These are phyloP conservation scores for Tringa solitaria DNA, from an alignment of 2,113 vertebrate species.

Conservation along the genomic window DNA sequence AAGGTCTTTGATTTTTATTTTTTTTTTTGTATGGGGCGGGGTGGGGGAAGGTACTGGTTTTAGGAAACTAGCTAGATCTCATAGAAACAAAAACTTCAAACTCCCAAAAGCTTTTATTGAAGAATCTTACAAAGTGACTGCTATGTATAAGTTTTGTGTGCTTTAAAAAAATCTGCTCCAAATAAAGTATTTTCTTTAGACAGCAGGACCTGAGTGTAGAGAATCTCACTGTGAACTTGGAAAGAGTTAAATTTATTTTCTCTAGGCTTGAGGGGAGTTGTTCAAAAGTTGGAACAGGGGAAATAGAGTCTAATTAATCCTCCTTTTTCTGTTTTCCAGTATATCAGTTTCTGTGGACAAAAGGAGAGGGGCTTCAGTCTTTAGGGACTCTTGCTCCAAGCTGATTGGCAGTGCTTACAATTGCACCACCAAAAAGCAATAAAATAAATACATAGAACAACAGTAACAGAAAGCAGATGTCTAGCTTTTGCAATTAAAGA, in stretches of 20 bases:
- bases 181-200: neutral
- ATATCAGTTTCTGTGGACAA: neutral
- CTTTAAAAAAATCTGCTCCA: neutral
- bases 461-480: slow-evolving; percentile 59
- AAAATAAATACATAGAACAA: slow-evolving; percentile 15
- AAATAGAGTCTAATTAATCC: neutral
- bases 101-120: neutral
- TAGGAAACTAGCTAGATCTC: neutral
- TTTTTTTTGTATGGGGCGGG: neutral
- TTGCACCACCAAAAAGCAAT: slow-evolving; percentile 21
- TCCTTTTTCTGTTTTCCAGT: slow-evolving; percentile 2
- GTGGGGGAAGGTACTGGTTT: neutral
- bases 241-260: slow-evolving; percentile 31
- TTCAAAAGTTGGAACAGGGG: neutral
- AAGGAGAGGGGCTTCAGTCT: neutral
- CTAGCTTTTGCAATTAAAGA: slow-evolving; percentile 25
- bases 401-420: neutral
- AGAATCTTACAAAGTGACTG: neutral
- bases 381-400: neutral
- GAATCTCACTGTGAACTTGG: neutral
- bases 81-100: neutral
- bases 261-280: neutral
- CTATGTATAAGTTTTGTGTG: neutral
- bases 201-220: neutral
- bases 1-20: neutral